Conservation (phyloP, 2,113 vertebrate genomes). For the Fukomys damarensis region DNA sequence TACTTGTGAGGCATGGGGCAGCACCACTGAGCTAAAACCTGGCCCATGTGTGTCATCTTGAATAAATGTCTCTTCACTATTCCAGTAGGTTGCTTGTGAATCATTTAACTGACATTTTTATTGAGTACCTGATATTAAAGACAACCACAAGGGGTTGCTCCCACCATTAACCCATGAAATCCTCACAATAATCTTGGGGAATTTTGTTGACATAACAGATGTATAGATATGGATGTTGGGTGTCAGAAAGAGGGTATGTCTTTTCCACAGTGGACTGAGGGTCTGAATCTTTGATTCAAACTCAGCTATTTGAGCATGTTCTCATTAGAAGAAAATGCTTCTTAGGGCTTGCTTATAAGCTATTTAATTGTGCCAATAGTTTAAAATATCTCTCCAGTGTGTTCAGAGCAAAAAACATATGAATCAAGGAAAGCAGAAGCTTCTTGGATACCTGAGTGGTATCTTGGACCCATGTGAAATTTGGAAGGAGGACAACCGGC, state of each 20-base stretch:
- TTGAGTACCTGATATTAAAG: background rate
- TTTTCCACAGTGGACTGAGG: background rate
- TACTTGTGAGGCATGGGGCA: no score
- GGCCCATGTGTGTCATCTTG: background rate
- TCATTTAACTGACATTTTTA: background rate
- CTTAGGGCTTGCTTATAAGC: background rate
- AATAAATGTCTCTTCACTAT: background rate
- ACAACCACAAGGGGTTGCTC: background rate
- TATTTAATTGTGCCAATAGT: background rate
- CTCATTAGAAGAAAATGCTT: background rate
- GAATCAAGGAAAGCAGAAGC: background rate
- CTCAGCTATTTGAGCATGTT: background rate
- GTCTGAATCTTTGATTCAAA: constrained; percentile 4
- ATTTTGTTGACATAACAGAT: background rate
- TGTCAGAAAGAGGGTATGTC: background rate
- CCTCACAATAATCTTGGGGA: background rate
- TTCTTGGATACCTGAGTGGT: background rate
- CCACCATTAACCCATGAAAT: background rate
- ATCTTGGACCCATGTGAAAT: background rate
- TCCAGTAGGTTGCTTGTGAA: background rate
- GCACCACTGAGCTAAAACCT: no score
- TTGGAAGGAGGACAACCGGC: background rate
- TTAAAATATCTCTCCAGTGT: background rate
- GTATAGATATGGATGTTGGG: background rate
- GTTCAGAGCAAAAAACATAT: background rate